Conservation (phyloP, 30 jellyfish, hydroid and myxozoan species). For the Cassiopea andromeda region DNA sequence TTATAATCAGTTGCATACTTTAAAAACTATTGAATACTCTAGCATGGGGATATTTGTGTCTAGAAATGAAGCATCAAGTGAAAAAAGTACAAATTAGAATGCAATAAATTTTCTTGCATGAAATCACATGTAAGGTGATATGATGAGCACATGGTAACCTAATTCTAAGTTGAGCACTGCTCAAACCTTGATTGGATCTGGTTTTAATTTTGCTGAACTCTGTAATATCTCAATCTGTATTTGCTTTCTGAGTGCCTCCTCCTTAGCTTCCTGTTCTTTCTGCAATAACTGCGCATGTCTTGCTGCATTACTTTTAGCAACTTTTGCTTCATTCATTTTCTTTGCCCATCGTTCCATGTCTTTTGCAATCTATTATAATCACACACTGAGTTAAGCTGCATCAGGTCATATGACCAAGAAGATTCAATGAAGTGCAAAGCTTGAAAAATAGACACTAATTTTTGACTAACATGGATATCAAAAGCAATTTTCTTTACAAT, state of each 20-base stretch:
- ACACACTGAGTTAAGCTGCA: background rate
- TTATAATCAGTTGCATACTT: too few species aligned
- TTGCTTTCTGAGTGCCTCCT: conserved; percentile 86
- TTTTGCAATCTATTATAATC: conserved; percentile 80
- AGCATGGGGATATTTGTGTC: too few species aligned
- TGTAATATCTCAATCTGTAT: conserved; percentile 62
- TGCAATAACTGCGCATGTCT: conserved; percentile 81
- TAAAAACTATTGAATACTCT: too few species aligned
- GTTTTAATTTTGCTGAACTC: background rate
- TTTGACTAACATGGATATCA: too few species aligned
- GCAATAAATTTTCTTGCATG: background rate
- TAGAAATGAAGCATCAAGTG: too few species aligned
- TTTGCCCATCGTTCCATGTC: conserved; percentile 99
- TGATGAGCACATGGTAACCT: background rate
- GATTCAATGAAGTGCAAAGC: background rate
- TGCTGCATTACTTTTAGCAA: conserved; percentile 75
- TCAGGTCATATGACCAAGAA: background rate
- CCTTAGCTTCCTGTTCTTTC: conserved; percentile 81
- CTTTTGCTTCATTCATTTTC: conserved; percentile 83
- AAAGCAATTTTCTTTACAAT: too few species aligned
- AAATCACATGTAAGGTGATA: background rate
- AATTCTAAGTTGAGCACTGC: background rate
- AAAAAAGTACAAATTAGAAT: too few species aligned
- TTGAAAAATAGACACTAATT: too few species aligned
- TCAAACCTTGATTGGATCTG: conserved; percentile 53